Evolutionary conservation across 2,797 vertebrate species (phyloP).

Genomic region (Arctocebus calabarensis): DNA sequence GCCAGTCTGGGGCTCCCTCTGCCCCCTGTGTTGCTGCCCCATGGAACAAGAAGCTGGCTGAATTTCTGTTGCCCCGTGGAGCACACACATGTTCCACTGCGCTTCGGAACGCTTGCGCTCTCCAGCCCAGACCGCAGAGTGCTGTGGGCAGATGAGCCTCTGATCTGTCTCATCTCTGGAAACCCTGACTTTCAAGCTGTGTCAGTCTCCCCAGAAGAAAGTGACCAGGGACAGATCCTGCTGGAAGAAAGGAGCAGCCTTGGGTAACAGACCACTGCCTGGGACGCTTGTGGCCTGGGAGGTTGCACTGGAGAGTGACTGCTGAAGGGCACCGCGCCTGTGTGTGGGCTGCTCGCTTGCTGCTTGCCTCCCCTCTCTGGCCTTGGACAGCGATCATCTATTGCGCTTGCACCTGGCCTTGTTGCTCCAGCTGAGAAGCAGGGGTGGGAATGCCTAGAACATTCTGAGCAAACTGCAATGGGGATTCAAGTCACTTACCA

Average conservation of each 20-base stretch:
- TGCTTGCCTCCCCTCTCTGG: background rate
- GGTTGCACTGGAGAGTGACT: background rate
- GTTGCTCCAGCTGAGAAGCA: no score
- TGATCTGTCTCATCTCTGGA: conserved; percentile 83
- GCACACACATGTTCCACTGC: conserved; percentile 83
- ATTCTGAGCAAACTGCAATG: background rate
- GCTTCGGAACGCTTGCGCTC: conserved; percentile 80
- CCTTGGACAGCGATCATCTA: accelerated
- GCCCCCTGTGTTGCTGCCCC: background rate
- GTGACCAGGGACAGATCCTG: background rate
- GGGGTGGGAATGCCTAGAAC: no score
- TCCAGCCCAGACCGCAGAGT: conserved; percentile 74
- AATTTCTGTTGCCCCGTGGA: background rate
- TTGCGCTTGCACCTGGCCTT: background rate
- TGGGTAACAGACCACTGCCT: background rate
- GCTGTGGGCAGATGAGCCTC: conserved; percentile 77
- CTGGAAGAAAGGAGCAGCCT: background rate
- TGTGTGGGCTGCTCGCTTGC: background rate
- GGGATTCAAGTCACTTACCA: background rate
- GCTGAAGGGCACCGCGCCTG: accelerated
- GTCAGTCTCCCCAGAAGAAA: conserved; percentile 22
- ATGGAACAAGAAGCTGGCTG: conserved; percentile 80
- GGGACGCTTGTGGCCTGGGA: background rate
- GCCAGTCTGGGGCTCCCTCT: background rate
- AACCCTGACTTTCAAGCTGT: conserved; percentile 85